Conservation (phyloP, 2,797 vertebrate genomes). For the Myotis pilosus region DNA sequence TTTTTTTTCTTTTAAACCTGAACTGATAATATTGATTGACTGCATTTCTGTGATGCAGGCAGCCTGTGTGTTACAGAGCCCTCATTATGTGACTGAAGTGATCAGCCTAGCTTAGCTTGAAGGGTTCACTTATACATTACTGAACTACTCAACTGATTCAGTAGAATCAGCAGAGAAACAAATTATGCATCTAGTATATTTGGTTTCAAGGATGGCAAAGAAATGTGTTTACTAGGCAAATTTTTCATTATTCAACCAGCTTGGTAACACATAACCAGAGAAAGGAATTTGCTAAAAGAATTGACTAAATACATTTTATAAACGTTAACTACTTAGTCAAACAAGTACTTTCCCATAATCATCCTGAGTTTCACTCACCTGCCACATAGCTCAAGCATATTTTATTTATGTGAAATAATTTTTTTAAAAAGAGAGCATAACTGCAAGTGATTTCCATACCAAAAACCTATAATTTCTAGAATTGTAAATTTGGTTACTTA, state of each 20-base stretch:
- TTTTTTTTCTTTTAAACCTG: neutral
- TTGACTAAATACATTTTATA: neutral
- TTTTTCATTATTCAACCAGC: neutral
- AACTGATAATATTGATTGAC: neutral
- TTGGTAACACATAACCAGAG: neutral
- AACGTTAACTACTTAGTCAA: neutral
- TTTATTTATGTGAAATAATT: constrained; percentile 7
- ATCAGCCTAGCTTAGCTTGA: neutral
- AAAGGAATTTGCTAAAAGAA: neutral
- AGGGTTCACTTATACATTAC: neutral
- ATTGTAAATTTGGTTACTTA: neutral
- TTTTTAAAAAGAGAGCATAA: neutral
- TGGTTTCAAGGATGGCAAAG: constrained; percentile 39
- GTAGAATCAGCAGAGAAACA: neutral
- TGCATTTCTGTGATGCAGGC: neutral
- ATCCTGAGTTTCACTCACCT: neutral
- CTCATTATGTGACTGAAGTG: neutral
- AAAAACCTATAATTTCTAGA: neutral
- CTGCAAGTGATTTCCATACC: neutral
- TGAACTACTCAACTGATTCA: neutral
- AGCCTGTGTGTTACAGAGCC: neutral
- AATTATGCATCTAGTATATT: neutral
- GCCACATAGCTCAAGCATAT: neutral
- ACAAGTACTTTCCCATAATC: neutral
- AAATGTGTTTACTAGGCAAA: neutral